Evolutionary conservation across 2,797 vertebrate species (phyloP), one percentile per base, ranked within the genome.

Genomic region (Orestias chungarensis): DNA sequence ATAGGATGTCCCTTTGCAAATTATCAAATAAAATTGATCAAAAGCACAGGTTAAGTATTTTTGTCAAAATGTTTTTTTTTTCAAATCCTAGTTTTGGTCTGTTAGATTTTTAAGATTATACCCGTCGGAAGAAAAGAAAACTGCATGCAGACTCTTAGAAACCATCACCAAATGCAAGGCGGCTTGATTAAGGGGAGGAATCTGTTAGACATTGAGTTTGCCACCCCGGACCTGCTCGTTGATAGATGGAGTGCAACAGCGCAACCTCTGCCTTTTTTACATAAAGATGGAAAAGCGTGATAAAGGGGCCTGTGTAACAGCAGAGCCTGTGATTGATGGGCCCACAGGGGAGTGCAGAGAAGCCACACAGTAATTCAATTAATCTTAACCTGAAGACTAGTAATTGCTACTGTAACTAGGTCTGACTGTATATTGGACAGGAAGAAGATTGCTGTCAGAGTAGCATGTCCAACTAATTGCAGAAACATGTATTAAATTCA

Each of bases 401-500:
- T 93, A 94, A 94, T 92, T 92, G 92, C 89, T 90, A 91, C 92
- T 89, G 92, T 91, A 93, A 92, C 91, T 75, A 76, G 80, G 81
- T 85, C 83, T 81, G 91, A 93, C 89, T 91, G 86, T 90, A 85
- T 89, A 86, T 91, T 90, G 90, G 87, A 88, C 87, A 87, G 82
- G 67, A 79, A 77, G 81, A 78, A 86, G 88, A 86, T 80, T 66
- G 78, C 88, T 82, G 87, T 87, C 87, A 84, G 25, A 86, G 73
- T 50, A 86, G 75, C 84, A 79, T 64, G 79, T 88, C 83, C 61
- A 7, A 80, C 78, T 89, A 89, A 89, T 85, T 73, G 75, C 71
- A 75, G 75, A 78, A 78, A 64, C 85, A 74, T 87, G 69, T 76
- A 80, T 8, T 68, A 65, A 79, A 74, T 65, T 25, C 23, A 68